These are phyloP conservation scores for Manis javanica DNA, from an alignment of 2,797 vertebrate species.

Conservation along the genomic window DNA sequence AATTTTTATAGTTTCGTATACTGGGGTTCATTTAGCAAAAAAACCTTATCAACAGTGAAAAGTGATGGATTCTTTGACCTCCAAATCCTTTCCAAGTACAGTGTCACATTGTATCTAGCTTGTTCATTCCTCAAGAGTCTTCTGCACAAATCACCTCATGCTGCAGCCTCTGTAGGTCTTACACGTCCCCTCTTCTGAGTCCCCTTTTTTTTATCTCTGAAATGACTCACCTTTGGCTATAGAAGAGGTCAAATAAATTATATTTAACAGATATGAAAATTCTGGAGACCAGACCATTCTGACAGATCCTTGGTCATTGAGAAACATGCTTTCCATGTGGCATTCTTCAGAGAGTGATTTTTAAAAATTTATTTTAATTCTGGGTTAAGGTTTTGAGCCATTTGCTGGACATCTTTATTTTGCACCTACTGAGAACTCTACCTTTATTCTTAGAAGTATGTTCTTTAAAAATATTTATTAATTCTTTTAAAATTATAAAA, in stretches of 20 bases:
- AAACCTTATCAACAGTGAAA: background rate
- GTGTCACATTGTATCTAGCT: background rate
- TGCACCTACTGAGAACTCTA: background rate
- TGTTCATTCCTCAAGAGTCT: background rate
- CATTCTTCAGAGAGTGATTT: background rate
- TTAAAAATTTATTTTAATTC: background rate
- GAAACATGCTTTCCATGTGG: background rate
- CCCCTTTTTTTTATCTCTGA: background rate
- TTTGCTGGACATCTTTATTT: constrained; percentile 56
- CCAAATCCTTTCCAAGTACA: background rate
- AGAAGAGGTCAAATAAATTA: background rate
- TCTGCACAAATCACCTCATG: background rate
- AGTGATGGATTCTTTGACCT: background rate
- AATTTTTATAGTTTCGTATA: background rate
- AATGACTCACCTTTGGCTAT: background rate
- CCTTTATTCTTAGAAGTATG: background rate
- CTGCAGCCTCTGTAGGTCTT: background rate
- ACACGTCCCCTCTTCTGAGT: background rate
- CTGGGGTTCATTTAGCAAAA: background rate
- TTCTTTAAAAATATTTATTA: background rate
- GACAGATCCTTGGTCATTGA: background rate
- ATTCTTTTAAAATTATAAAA: background rate
- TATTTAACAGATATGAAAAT: background rate
- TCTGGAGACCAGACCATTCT: background rate
- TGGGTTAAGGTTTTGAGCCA: constrained; percentile 40